These are phyloP conservation scores for Epinephelus fuscoguttatus DNA, from an alignment of 2,113 vertebrate genomes.

Conservation along the genomic window DNA sequence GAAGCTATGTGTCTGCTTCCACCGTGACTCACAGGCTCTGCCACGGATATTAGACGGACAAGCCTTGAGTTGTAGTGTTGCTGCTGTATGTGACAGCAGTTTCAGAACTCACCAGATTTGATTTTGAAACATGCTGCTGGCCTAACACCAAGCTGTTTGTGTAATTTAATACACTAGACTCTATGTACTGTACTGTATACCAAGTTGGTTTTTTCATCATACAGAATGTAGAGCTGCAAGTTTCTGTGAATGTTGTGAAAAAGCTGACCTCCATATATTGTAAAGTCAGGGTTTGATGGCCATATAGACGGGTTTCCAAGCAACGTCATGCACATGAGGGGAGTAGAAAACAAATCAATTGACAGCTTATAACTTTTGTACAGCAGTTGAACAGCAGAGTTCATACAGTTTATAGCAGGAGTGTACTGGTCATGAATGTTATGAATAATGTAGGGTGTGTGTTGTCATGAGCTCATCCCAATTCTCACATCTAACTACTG, in stretches of 20 bases:
- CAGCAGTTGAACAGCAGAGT: too few relatives aligned
- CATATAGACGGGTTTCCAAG: neutral
- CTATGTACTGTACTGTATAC: neutral
- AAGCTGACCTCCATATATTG: neutral
- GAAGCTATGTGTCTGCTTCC: conserved; percentile 27
- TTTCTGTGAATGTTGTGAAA: too few relatives aligned
- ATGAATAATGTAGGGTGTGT: too few relatives aligned
- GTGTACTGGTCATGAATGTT: too few relatives aligned
- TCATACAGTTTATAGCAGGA: too few relatives aligned
- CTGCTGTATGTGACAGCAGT: conserved; percentile 16
- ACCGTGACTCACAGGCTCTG: conserved; percentile 46
- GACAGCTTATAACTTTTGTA: too few relatives aligned
- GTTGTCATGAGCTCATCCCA: too few relatives aligned
- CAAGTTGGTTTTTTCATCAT: neutral
- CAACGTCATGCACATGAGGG: too few relatives aligned
- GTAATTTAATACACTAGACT: neutral
- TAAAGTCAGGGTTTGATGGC: too few relatives aligned
- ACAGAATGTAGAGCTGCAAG: neutral
- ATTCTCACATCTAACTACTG: too few relatives aligned
- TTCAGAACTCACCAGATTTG: conserved; percentile 1
- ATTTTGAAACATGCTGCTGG: neutral
- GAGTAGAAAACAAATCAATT: too few relatives aligned
- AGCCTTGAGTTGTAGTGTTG: conserved; percentile 20
- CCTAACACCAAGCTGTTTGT: neutral
- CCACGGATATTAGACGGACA: conserved; percentile 34